Base-by-base conservation (phyloP, 2,797 vertebrate genomes). In the Amblyopsis hoosieri region DNA sequence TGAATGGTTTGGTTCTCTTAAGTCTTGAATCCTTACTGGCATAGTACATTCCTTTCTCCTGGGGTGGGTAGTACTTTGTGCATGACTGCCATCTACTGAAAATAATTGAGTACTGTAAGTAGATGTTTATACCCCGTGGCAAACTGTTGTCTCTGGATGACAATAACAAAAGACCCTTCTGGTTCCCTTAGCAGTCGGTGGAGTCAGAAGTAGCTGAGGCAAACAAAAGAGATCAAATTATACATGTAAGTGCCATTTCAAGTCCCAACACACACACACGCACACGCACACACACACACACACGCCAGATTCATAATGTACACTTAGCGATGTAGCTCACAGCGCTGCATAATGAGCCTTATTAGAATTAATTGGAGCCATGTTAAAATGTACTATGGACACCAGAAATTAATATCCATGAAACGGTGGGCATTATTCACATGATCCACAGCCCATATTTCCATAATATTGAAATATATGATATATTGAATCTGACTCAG, bases 71-170 rank as follows among this genome's bases (percentile, higher is more conserved):
- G 49, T 65, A n/a, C 58, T 62, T 65, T 80, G 61, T 57, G 48
- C 65, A 19, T 72, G 70, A 84, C 85, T 92, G 85, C 90, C 92
- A 86, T 76, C 93, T 90, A 85, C 85, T 90, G 91, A 9, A 46
- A 54, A 3, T 10, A 60, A 29, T 2, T 11, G 3, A 60, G 17
- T 69, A n/a, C 19, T 56, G 52, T 52, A 9, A 57, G 46, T 12
- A 12, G 0, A 0, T 15, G 5, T 49, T 53, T 3, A 15, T 14
- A 23, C 10, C 7, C 29, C 1, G 0, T 54, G 14, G 14, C 60
- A 4, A 49, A 3, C 3, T 31, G 57, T 45, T 31, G 19, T 53
- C 3, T 13, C 47, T 8, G 50, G 68, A 61, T 62, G 46, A 17
- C 59, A 37, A 17, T 52, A 56, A 56, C 67, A 69, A 72, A 54